Evolutionary conservation across 2,888 invertebrate genomes (phyloP).

Genomic region (Cephus pulcher): DNA sequence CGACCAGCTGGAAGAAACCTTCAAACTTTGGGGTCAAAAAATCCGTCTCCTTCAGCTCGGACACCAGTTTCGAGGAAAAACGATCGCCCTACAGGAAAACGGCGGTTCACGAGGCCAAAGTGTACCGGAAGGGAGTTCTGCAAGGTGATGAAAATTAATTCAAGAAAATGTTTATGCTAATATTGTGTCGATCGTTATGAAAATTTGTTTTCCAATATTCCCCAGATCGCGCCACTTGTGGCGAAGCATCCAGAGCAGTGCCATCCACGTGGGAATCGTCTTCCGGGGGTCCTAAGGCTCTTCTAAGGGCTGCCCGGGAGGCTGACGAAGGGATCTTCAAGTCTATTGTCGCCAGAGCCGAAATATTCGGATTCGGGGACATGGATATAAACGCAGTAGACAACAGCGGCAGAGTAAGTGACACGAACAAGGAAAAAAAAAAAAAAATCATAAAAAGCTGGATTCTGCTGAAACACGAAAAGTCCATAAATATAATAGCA

Average conservation of each 20-base stretch:
- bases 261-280: conserved; percentile 46
- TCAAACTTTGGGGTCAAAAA: conserved; percentile 46
- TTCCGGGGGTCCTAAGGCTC: conserved; percentile 58
- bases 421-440: not conserved
- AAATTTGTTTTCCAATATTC: not conserved
- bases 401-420: conserved; percentile 71
- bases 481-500: not conserved
- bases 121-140: conserved; percentile 60
- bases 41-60: conserved; percentile 61
- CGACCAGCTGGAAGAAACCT: conserved; percentile 35
- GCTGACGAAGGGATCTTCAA: conserved; percentile 68
- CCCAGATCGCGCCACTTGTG: conserved; percentile 3
- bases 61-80: conserved; percentile 57
- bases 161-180: not conserved
- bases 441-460: not conserved
- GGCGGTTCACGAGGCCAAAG: conserved; percentile 57
- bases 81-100: conserved; percentile 42
- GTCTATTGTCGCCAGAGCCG: conserved; percentile 65
- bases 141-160: conserved; percentile 42
- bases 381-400: conserved; percentile 70
- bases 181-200: not conserved
- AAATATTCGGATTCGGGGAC: conserved; percentile 60
- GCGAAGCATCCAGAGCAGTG: conserved; percentile 39
- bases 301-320: conserved; percentile 70
- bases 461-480: not conserved